Conservation (phyloP, 2,113 vertebrate species). For the Helogale parvula region DNA sequence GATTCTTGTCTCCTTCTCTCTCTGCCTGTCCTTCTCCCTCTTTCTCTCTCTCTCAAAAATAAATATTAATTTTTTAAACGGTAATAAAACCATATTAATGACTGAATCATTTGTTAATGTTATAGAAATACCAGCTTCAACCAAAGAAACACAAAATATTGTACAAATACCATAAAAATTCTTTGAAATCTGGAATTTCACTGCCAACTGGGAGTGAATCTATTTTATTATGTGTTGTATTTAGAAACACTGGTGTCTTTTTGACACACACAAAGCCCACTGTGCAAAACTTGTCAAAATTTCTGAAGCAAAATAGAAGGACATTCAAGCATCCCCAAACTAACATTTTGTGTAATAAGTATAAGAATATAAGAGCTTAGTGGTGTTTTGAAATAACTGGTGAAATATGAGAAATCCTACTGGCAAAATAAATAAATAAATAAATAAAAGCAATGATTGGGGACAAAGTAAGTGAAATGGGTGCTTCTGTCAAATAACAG, state of each 20-base stretch:
- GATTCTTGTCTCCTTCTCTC: too few relatives aligned
- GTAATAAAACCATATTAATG: constrained; percentile 38
- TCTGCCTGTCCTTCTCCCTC: too few relatives aligned
- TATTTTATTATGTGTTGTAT: not conserved
- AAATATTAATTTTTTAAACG: too few relatives aligned
- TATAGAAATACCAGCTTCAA: not conserved
- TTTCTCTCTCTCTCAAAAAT: too few relatives aligned
- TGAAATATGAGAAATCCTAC: not conserved
- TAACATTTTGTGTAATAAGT: not conserved
- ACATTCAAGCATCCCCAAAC: constrained; percentile 3
- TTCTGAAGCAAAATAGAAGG: constrained; percentile 39
- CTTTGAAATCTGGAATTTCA: constrained; percentile 42
- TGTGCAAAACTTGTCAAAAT: constrained; percentile 23
- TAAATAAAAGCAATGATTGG: not conserved
- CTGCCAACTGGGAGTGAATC: not conserved
- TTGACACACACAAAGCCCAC: not conserved
- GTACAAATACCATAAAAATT: not conserved
- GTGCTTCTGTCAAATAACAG: constrained; percentile 32
- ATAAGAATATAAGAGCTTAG: constrained; percentile 3
- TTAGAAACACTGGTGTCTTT: constrained; percentile 26
- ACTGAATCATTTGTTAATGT: not conserved
- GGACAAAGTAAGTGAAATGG: constrained; percentile 26
- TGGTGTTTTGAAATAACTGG: not conserved
- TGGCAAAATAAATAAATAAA: not conserved
- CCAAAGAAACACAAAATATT: not conserved